Percentiles rank a stretch among this genome's conserved stretches.
These are phyloP conservation scores for Scolanthus callimorphus DNA, from an alignment of 92 coral and sea anemone genomes.

Conservation along the genomic window DNA sequence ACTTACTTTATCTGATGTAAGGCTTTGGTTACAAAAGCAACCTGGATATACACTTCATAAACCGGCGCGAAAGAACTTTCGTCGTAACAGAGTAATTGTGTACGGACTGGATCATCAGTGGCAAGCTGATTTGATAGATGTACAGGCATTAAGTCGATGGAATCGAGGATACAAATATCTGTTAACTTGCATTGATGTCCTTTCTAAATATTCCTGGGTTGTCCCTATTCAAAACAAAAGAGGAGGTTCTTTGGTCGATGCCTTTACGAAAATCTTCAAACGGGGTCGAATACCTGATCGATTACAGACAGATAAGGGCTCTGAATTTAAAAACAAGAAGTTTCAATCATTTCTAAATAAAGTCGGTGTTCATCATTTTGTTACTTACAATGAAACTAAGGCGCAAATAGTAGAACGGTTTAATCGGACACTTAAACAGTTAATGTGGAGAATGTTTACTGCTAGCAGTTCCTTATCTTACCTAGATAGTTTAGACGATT, in stretches of 20 bases:
- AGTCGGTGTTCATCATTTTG: constrained; percentile 26
- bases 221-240: constrained; percentile 34
- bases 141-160: not conserved
- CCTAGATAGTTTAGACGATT: constrained; percentile 8
- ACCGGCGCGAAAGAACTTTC: not conserved
- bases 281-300: constrained; percentile 4
- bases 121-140: constrained; percentile 22
- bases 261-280: too few relatives aligned
- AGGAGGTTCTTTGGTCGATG: too few relatives aligned
- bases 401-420: constrained; percentile 38
- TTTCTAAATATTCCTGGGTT: constrained; percentile 45
- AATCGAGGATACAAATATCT: constrained; percentile 5
- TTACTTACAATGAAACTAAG: constrained; percentile 32
- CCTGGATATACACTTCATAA: not conserved
- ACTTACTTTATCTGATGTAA: not conserved
- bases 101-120: constrained; percentile 17
- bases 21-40: not conserved
- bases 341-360: constrained; percentile 4
- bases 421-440: constrained; percentile 37
- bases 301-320: constrained; percentile 40
- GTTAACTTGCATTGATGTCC: constrained; percentile 21
- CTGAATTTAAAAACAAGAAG: constrained; percentile 27
- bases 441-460: constrained; percentile 40
- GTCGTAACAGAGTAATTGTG: constrained; percentile 1
- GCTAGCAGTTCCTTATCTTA: constrained; percentile 8